Percentiles rank a stretch among this genome's conserved stretches.
Conservation (phyloP, 1,140 invertebrate species). For the Neodiprion lecontei region DNA sequence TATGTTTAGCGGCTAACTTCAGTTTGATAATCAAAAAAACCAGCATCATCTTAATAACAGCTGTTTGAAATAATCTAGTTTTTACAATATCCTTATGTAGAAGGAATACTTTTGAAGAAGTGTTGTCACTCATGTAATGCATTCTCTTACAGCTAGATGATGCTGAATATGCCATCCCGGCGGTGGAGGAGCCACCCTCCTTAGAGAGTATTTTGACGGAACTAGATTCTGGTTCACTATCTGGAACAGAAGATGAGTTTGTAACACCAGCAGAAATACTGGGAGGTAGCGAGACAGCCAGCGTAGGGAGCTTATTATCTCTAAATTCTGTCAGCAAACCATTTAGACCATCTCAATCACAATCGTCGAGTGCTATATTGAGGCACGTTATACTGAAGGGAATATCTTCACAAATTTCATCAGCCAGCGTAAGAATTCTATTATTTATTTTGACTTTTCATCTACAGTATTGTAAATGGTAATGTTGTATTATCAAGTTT, state of each 20-base stretch:
- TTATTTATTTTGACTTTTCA: conserved; percentile 17
- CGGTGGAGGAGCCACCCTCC: conserved; percentile 78
- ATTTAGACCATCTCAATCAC: conserved; percentile 52
- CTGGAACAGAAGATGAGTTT: conserved; percentile 66
- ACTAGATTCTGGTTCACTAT: conserved; percentile 68
- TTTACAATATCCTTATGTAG: no score
- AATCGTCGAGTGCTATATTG: conserved; percentile 75
- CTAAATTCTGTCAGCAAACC: conserved; percentile 57
- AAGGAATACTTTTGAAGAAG: no score
- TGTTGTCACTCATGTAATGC: neutral
- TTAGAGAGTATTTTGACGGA: conserved; percentile 87
- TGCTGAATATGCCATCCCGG: conserved; percentile 83
- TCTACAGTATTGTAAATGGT: conserved; percentile 8
- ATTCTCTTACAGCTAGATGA: conserved; percentile 72
- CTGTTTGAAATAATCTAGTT: no score
- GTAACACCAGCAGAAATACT: conserved; percentile 46
- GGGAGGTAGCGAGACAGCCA: conserved; percentile 54
- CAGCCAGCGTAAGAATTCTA: conserved; percentile 71
- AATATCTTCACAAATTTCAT: conserved; percentile 84
- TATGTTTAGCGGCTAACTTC: no score
- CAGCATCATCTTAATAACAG: no score
- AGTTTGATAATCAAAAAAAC: no score
- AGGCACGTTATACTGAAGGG: conserved; percentile 84
- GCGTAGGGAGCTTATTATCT: conserved; percentile 55
- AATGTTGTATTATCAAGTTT: conserved; percentile 15